Percentiles rank a stretch among this genome's conserved stretches.
Conservation (phyloP, 1,140 invertebrate species). For the Berghia stephanieae region DNA sequence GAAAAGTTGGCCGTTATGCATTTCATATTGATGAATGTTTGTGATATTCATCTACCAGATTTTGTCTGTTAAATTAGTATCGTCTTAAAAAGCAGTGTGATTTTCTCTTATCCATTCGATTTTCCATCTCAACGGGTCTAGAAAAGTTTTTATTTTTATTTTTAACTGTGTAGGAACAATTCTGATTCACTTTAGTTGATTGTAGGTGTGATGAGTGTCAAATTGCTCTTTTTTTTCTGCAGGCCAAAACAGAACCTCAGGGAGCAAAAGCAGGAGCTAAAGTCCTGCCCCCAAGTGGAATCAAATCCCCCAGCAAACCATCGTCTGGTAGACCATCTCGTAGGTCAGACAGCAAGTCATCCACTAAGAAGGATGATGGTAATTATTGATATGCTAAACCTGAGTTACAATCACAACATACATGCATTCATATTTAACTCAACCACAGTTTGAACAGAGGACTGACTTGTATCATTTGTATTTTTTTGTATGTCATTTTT, state of each 20-base stretch:
- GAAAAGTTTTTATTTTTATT: background rate
- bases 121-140: too few relatives aligned
- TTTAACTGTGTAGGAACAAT: conserved; percentile 3
- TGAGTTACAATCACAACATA: background rate
- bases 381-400: conserved; percentile 25
- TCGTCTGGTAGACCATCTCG: conserved; percentile 32
- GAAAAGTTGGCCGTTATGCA: too few relatives aligned
- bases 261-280: conserved; percentile 38
- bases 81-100: too few relatives aligned
- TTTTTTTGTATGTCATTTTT: background rate
- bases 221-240: too few relatives aligned
- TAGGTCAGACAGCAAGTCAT: conserved; percentile 40
- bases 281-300: conserved; percentile 25
- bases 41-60: too few relatives aligned
- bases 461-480: background rate
- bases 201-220: too few relatives aligned
- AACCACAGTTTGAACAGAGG: background rate
- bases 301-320: conserved; percentile 36
- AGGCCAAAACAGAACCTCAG: conserved; percentile 63
- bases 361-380: conserved; percentile 43
- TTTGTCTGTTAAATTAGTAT: too few relatives aligned
- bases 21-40: too few relatives aligned
- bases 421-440: background rate
- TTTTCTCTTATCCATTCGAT: too few relatives aligned
- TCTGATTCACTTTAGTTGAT: too few relatives aligned